These are phyloP conservation scores for Propsilocerus akamusi DNA, from an alignment of 1,140 invertebrate species.

Conservation along the genomic window DNA sequence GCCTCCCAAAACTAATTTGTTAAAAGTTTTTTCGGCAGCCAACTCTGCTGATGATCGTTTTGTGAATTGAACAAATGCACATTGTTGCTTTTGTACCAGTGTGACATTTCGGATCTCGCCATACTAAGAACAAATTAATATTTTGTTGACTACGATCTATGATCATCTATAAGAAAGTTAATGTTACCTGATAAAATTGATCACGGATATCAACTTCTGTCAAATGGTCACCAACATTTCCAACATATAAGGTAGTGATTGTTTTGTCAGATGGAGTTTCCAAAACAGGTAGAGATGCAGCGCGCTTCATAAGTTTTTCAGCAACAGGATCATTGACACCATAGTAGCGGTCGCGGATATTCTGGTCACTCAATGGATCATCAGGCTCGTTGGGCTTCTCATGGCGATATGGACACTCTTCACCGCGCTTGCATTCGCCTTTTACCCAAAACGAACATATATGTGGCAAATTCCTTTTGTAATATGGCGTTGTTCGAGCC, in stretches of 20 bases:
- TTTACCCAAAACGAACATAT: constrained; percentile 99
- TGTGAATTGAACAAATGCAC: constrained; percentile 96
- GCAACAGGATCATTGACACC: constrained; percentile 98
- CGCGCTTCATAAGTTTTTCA: constrained; percentile 87
- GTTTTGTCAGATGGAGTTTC: constrained; percentile 90
- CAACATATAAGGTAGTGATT: constrained; percentile 93
- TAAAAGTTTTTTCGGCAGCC: constrained; percentile 92
- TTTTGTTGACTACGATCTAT: no score
- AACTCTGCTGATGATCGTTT: constrained; percentile 72
- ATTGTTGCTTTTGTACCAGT: constrained; percentile 82
- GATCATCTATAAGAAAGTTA: constrained; percentile 34
- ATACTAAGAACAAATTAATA: constrained; percentile 94
- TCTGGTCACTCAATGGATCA: constrained; percentile 97
- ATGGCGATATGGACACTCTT: constrained; percentile 98
- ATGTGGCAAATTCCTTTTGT: constrained; percentile 95
- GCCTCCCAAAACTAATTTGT: constrained; percentile 79
- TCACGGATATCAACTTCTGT: constrained; percentile 72
- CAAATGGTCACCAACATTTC: constrained; percentile 75
- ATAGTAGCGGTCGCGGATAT: constrained; percentile 97
- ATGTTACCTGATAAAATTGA: constrained; percentile 12
- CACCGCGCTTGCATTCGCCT: constrained; percentile 95
- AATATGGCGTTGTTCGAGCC: constrained; percentile 95
- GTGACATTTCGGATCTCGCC: constrained; percentile 94
- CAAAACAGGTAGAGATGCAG: constrained; percentile 83
- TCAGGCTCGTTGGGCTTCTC: constrained; percentile 99